These are phyloP conservation scores for Drosophila phalerata DNA, from an alignment of 2,888 invertebrate species.

Conservation along the genomic window DNA sequence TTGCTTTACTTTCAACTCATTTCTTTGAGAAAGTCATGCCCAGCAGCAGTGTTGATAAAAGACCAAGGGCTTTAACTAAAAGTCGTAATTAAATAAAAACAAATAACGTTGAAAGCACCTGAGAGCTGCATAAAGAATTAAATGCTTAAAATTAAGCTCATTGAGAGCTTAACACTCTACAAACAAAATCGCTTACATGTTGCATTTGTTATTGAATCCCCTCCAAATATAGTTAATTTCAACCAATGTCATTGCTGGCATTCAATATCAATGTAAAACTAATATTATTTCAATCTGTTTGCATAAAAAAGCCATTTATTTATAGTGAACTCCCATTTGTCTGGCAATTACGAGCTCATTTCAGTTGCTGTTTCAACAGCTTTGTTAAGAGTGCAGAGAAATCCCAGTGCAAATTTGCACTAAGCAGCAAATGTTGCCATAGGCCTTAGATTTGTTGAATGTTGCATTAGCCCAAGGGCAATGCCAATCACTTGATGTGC, in stretches of 20 bases:
- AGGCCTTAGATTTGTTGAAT: constrained; percentile 54
- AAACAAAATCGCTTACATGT: neutral
- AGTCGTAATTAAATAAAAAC: neutral
- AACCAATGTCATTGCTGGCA: constrained; percentile 4
- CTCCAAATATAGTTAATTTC: neutral
- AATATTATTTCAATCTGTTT: constrained; percentile 15
- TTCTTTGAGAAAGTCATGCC: neutral
- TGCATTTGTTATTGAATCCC: neutral
- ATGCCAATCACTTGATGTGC: constrained; percentile 45
- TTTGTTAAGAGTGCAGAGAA: neutral
- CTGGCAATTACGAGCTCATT: constrained; percentile 42
- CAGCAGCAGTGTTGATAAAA: neutral
- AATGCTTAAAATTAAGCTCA: neutral
- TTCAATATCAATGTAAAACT: constrained; percentile 12
- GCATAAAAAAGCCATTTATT: constrained; percentile 13
- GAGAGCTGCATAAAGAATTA: neutral
- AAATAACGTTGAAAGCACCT: neutral
- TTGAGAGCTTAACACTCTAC: too few relatives aligned
- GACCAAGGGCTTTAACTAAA: neutral
- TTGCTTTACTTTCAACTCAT: neutral
- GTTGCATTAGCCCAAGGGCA: constrained; percentile 66
- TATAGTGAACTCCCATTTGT: constrained; percentile 18
- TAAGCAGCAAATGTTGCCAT: constrained; percentile 34
- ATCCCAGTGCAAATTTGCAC: constrained; percentile 38
- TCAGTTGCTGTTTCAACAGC: constrained; percentile 45